Evolutionary conservation across 1,140 invertebrate genomes (phyloP).

Genomic region (Drosophila micromelanica): DNA sequence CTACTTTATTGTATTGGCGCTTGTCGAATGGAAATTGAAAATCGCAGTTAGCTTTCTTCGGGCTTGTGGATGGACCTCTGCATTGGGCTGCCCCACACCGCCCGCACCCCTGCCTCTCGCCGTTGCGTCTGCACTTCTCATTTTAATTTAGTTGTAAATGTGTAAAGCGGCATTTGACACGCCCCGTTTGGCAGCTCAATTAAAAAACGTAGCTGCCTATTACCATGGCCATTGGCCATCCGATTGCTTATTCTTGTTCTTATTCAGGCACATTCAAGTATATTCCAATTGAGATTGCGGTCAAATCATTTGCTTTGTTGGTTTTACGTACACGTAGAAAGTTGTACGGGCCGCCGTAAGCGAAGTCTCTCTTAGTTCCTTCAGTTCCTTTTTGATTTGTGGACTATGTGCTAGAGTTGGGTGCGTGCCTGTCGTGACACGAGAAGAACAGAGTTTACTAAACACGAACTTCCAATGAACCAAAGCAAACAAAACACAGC

Average conservation of each 20-base stretch:
- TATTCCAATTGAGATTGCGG: constrained; percentile 40
- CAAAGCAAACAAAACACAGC: no score
- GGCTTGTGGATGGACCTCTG: constrained; percentile 1
- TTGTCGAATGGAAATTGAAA: constrained; percentile 82
- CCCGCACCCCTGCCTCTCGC: not conserved
- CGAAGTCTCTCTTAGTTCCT: not conserved
- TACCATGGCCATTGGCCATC: constrained; percentile 46
- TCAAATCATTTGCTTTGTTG: constrained; percentile 49
- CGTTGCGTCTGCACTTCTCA: constrained; percentile 29
- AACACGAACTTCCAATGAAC: not conserved
- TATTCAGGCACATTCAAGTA: constrained; percentile 17
- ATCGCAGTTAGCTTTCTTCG: constrained; percentile 79
- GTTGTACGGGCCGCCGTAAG: constrained; percentile 20
- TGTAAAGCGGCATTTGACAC: constrained; percentile 79
- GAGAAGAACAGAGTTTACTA: not conserved
- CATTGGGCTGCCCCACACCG: not conserved
- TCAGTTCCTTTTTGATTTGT: constrained; percentile 1
- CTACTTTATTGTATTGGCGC: constrained; percentile 73
- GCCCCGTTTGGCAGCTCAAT: constrained; percentile 81
- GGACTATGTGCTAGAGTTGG: constrained; percentile 4
- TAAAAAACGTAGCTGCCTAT: constrained; percentile 74
- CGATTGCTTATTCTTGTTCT: constrained; percentile 21
- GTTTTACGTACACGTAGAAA: constrained; percentile 38
- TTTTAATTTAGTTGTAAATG: constrained; percentile 81
- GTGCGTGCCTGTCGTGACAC: constrained; percentile 3